These are phyloP conservation scores for Rattus norvegicus DNA, from an alignment of 2,113 vertebrate species.

Conservation along the genomic window DNA sequence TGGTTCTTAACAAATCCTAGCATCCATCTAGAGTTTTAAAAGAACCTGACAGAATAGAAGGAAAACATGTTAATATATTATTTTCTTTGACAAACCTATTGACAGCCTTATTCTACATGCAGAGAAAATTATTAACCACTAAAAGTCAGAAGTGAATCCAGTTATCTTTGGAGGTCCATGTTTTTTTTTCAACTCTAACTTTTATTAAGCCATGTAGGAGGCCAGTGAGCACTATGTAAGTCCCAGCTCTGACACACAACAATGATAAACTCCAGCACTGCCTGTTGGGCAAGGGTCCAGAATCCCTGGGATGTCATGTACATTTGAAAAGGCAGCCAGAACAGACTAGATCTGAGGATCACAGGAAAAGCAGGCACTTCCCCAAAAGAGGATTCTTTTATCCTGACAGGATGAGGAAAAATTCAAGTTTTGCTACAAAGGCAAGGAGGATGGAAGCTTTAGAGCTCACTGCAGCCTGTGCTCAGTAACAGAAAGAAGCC, in stretches of 20 bases:
- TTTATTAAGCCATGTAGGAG: slow-evolving; percentile 36
- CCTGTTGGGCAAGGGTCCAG: not conserved
- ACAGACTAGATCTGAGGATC: not conserved
- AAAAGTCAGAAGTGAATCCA: not conserved
- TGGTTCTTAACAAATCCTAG: no score
- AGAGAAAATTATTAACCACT: not conserved
- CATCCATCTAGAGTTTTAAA: no score
- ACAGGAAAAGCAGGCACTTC: slow-evolving; percentile 25
- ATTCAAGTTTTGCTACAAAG: slow-evolving; percentile 69
- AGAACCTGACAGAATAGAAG: no score
- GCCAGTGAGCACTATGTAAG: not conserved
- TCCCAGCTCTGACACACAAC: not conserved
- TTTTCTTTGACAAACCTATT: not conserved
- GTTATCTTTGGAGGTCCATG: no score
- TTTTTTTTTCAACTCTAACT: slow-evolving; percentile 50
- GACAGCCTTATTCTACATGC: not conserved
- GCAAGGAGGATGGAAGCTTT: slow-evolving; percentile 25
- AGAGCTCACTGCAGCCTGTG: slow-evolving; percentile 7
- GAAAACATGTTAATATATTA: no score
- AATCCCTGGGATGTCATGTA: not conserved
- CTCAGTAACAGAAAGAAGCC: slow-evolving; percentile 27
- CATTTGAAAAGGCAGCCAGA: not conserved
- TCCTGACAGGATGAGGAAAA: slow-evolving; percentile 5
- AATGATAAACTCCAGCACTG: not conserved
- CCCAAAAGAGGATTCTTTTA: slow-evolving; percentile 35